Evolutionary conservation across 2,888 invertebrate genomes (phyloP), one percentile per base, ranked within the genome.

Genomic region (Eulithis prunata): DNA sequence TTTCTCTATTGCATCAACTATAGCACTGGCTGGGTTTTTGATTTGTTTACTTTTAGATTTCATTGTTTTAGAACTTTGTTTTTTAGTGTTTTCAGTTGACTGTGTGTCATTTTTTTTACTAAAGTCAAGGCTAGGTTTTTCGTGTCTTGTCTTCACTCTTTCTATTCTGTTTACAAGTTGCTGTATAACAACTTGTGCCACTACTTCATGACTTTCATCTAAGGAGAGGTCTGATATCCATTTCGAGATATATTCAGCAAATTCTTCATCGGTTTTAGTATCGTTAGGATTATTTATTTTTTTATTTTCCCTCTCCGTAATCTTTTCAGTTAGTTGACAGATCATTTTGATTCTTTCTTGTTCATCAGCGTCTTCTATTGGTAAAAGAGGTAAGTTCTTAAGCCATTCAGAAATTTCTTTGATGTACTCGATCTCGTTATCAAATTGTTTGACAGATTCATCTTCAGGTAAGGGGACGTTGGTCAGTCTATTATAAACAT

Each of bases 341-440:
- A 88, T 80, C 76, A 81, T 80, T 70, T 66, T 73, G 2, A 79
- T 71, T 64, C 76, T 79, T 45, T 66, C 54, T 45, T 78, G 66
- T 14, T 77, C 69, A 49, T 78, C 69, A 57, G 70, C 60, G 8
- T 72, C n/a, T 14, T 72, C 73, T 52, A 80, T 64, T 6, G 82
- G 75, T 60, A 80, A 56, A 3, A 89, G 64, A 2, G 88, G 85
- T 51, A 89, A 73, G 69, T 85, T 86, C 70, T 84, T 82, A 45
- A 89, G 65, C 88, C 88, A 89, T 36, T 86, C 83, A 32, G 81
- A 74, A 69, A 89, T 86, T 75, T 88, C 86, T 73, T 82, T 81
- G 0, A 80, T 79, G 56, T 85, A 87, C 60, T 74, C 68, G 2
- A 88, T 74, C 70, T 87, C 81, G 36, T 75, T 70, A 11, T 73